Evolutionary conservation across 2,888 invertebrate genomes (phyloP).

Genomic region (Xylota sylvarum): DNA sequence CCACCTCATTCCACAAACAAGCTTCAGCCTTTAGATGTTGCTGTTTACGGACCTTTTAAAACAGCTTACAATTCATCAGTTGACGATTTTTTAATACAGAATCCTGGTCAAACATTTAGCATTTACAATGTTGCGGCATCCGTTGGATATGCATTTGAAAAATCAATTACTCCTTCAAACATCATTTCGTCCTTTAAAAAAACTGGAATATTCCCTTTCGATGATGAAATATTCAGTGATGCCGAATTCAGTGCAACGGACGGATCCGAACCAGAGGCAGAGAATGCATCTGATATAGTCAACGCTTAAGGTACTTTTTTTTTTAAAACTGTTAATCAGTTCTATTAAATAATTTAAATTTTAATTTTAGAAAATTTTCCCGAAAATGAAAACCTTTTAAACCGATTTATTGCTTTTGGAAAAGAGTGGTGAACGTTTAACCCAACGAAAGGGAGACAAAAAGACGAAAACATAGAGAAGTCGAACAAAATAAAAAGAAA

Average conservation of each 20-base stretch:
- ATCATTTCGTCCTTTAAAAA: conserved; percentile 38
- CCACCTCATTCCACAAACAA: conserved; percentile 78
- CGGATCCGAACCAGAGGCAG: not conserved
- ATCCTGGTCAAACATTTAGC: no score
- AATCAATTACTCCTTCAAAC: conserved; percentile 13
- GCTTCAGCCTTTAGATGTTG: no score
- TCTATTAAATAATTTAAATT: not conserved
- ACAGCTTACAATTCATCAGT: no score
- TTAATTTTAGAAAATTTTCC: not conserved
- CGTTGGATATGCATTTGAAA: no score
- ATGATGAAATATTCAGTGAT: conserved; percentile 9
- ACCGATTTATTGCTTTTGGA: not conserved
- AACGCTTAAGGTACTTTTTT: conserved; percentile 1
- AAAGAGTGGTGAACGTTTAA: no score
- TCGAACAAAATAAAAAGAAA: no score
- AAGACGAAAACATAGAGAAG: no score
- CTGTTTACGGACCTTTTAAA: no score
- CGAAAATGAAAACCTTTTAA: not conserved
- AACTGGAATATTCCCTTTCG: conserved; percentile 34
- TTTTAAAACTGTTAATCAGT: not conserved
- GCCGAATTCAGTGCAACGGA: conserved; percentile 14
- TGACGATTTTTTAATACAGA: no score
- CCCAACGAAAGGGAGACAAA: no score
- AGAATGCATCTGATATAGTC: conserved; percentile 1
- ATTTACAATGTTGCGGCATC: no score